Base-by-base conservation (phyloP, 2,113 vertebrate species). In the Oreochromis tanganicae region DNA sequence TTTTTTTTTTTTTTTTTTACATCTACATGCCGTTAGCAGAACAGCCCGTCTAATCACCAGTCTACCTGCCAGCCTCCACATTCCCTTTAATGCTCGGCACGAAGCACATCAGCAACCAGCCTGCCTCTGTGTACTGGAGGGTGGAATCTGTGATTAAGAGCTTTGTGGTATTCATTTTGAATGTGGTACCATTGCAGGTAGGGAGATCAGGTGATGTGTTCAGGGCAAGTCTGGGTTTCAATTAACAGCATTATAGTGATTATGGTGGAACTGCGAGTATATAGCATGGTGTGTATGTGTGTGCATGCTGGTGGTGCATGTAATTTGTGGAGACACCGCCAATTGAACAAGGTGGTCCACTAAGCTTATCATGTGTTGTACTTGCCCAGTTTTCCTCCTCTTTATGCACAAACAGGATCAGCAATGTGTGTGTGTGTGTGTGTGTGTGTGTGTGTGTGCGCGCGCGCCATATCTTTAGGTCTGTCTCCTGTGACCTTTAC, bases 321-420 rank as follows among this genome's bases (percentile, higher is more conserved):
- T 92, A 86, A 93, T 92, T 52, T 85, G 75, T 89, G 66, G 71
- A 92, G 93, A 91, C 91, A 68, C 59, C 68, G 81, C 86, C 75
- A 91, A 46, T 79, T 87, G 68, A 88, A 87, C 87, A 83, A 92
- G 91, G 91, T 93, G 91, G 87, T 90, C 87, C 82, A 75, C 79
- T 88, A 88, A 91, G 90, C 89, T 89, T 85, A 80, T 94, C 88
- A 83, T 87, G 79, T 63, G 86, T 87, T 84, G 43, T 32, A 57
- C 10, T 34, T 56, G 80, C 73, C 7, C 57, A 54, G 85, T 85
- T 9, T n/a, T 21, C 32, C 19, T 14, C 46, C 2, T 14, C 34
- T 81, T 80, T 61, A 43, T 75, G n/a, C 61, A 16, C 54, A 83
- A 50, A 57, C 27, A 5, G 16, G 24, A 82, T 86, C 75, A 83